Evolutionary conservation across 2,113 vertebrate genomes (phyloP).

Genomic region (Carassius carassius): DNA sequence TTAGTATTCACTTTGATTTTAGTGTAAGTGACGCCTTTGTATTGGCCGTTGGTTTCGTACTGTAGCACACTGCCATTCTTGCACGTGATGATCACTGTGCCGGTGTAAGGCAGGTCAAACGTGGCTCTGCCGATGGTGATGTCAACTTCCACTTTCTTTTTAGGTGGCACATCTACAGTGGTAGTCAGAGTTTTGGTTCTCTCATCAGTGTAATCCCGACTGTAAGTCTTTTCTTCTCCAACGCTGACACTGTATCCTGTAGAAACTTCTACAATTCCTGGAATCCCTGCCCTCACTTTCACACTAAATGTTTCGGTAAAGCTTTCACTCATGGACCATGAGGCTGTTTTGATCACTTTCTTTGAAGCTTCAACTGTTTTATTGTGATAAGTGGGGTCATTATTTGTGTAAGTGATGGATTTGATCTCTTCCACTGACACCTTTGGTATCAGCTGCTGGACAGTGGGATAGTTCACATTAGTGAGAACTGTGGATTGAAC

Average conservation of each 20-base stretch:
- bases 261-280: neutral
- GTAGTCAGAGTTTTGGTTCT: conserved; percentile 17
- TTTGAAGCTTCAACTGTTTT: conserved; percentile 23
- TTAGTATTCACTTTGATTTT: neutral
- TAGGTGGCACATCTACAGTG: conserved; percentile 25
- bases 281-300: conserved; percentile 48
- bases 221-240: neutral
- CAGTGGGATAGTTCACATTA: conserved; percentile 49
- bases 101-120: conserved; percentile 56
- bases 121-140: conserved; percentile 51
- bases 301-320: conserved; percentile 2
- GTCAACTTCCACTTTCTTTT: conserved; percentile 11
- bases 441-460: conserved; percentile 17
- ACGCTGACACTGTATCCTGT: neutral
- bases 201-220: neutral
- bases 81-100: conserved; percentile 49
- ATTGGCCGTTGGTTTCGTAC: conserved; percentile 38
- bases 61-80: conserved; percentile 28
- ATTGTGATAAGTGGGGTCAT: neutral
- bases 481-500: conserved; percentile 42
- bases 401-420: conserved; percentile 33
- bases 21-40: conserved; percentile 34
- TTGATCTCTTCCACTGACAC: conserved; percentile 46
- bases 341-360: conserved; percentile 38
- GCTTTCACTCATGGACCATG: conserved; percentile 47